Evolutionary conservation across 2,888 invertebrate genomes (phyloP), one percentile per base, ranked within the genome.

Genomic region (Germaria angustata): DNA sequence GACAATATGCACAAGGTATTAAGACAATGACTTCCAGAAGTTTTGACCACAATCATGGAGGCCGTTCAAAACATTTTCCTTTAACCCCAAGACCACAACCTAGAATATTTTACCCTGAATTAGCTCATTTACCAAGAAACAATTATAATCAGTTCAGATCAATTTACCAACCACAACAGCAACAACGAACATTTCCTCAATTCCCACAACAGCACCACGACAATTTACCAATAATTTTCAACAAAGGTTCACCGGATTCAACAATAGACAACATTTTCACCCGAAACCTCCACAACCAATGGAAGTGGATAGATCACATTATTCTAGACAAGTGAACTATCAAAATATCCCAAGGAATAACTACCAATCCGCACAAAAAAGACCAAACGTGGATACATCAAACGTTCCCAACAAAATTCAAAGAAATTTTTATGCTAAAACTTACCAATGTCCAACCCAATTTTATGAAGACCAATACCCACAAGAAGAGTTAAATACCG

Each of bases 231-330:
- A 49, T 13, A 55, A 55, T 9, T 55, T 55, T 17, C 55, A 55
- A 55, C 34, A 15, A 55, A 55, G 34, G 8, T 55, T 55, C 34
- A 34, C 32, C 17, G 34, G 34, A 55, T 55, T n/a, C 28, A 55
- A 34, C 17, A 55, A 55, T 17, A 55, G 34, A 34, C 15, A 15
- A 55, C 1, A 55, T 2, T 17, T 34, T 55, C 55, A 41, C 63
- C 15, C 55, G 46, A 13, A 69, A 68, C 68, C 53, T 44, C 76
- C 72, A 20, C 59, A 68, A 41, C 84, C 84, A 17, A 75, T 79
- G 71, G 81, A 84, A 8, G 28, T 81, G 13, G 76, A 81, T 17
- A 46, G 17, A n/a, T 75, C 41, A 59, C 73, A 11, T 68, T 80
- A 5, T 32, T 73, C 13, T 68, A 53, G 73, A 51, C 68, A 11